Percentiles rank a stretch among this genome's conserved stretches.
Evolutionary conservation across 1,140 invertebrate genomes (phyloP).

Genomic region (Lepeophtheirus salmonis): DNA sequence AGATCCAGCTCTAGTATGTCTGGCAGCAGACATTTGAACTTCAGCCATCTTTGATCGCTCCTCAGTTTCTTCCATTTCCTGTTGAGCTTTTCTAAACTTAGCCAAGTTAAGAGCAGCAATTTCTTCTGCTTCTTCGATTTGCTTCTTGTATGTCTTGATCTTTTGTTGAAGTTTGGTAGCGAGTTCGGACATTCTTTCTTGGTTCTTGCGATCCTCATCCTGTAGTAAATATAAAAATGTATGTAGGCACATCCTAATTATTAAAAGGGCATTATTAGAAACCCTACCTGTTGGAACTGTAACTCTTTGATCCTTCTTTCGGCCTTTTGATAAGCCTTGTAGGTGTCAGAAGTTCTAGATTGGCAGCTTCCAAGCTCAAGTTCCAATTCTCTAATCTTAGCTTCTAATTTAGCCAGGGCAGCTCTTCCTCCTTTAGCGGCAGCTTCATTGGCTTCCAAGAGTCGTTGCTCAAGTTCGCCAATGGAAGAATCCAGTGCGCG

Average conservation of each 20-base stretch:
- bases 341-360: conserved; percentile 85
- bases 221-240: too few species aligned
- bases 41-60: conserved; percentile 15
- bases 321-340: conserved; percentile 84
- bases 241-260: too few species aligned
- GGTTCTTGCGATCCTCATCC: conserved; percentile 16
- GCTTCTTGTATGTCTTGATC: conserved; percentile 34
- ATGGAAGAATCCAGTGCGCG: conserved; percentile 91
- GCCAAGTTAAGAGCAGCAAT: conserved; percentile 39
- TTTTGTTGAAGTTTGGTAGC: conserved; percentile 17
- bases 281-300: conserved; percentile 18
- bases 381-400: conserved; percentile 82
- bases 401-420: conserved; percentile 87
- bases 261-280: neutral
- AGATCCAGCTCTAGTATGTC: conserved; percentile 4
- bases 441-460: conserved; percentile 41
- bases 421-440: conserved; percentile 96
- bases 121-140: conserved; percentile 42
- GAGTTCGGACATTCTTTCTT: conserved; percentile 14
- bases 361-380: conserved; percentile 94
- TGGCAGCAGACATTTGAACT: conserved; percentile 6
- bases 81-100: conserved; percentile 33
- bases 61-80: conserved; percentile 15
- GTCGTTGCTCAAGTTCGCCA: conserved; percentile 72
- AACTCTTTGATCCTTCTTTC: conserved; percentile 87